Evolutionary conservation across 2,888 invertebrate genomes (phyloP).

Genomic region (Lepidochrysops patricia): DNA sequence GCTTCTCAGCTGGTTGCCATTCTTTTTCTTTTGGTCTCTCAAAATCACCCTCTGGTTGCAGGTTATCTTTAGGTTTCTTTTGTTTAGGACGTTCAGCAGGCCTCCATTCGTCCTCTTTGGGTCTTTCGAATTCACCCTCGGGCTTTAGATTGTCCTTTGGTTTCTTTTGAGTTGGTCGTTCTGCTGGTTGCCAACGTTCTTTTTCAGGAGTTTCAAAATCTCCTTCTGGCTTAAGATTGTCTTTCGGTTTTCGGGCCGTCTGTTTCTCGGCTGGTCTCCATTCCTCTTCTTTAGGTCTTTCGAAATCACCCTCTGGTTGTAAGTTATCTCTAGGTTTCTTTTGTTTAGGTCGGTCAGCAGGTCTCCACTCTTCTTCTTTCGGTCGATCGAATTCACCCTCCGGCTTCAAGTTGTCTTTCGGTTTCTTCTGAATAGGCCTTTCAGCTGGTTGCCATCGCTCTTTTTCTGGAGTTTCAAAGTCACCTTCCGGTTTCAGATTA

Average conservation of each 20-base stretch:
- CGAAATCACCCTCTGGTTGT: constrained; percentile 71
- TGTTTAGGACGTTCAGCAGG: constrained; percentile 66
- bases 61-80: constrained; percentile 42
- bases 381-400: constrained; percentile 67
- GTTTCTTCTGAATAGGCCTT: constrained; percentile 44
- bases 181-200: constrained; percentile 35
- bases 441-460: constrained; percentile 48
- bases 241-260: constrained; percentile 33
- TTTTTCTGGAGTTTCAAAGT: constrained; percentile 47
- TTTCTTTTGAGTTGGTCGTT: constrained; percentile 38
- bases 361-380: constrained; percentile 43
- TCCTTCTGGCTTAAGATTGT: constrained; percentile 75
- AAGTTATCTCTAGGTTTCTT: constrained; percentile 72
- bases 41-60: constrained; percentile 63
- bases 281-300: constrained; percentile 36
- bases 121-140: constrained; percentile 73
- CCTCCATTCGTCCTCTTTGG: constrained; percentile 45
- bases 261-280: constrained; percentile 45
- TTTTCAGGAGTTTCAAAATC: constrained; percentile 43
- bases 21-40: constrained; percentile 47
- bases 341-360: constrained; percentile 51
- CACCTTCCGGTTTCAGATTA: constrained; percentile 73
- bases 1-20: constrained; percentile 47
- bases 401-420: constrained; percentile 69
- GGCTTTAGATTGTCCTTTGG: constrained; percentile 72